Conservation (phyloP, 1,140 invertebrate genomes). For the Pachypsylla venusta region DNA sequence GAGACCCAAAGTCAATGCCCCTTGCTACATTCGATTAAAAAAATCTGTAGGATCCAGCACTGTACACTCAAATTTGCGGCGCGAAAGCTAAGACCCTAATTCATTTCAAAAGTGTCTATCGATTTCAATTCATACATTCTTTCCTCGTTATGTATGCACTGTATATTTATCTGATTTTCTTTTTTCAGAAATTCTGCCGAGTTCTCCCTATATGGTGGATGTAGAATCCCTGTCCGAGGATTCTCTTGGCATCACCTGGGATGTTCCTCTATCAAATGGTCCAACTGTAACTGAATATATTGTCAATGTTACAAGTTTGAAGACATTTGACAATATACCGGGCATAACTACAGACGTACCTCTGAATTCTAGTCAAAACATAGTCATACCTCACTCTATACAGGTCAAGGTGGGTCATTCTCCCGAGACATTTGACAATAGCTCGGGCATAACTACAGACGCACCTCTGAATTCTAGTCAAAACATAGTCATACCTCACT, state of each 20-base stretch:
- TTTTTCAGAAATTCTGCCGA: slow-evolving; percentile 48
- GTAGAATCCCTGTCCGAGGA: slow-evolving; percentile 52
- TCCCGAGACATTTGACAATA: slow-evolving; percentile 46
- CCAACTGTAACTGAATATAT: slow-evolving; percentile 48
- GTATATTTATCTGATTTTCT: not conserved
- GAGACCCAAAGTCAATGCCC: too few species aligned
- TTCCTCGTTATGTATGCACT: too few species aligned
- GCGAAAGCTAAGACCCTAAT: too few species aligned
- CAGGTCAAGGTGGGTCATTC: slow-evolving; percentile 26
- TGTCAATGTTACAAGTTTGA: slow-evolving; percentile 52
- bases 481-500: slow-evolving; percentile 23
- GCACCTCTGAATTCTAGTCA: slow-evolving; percentile 21
- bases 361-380: slow-evolving; percentile 21
- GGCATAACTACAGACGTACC: slow-evolving; percentile 8
- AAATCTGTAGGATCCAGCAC: too few species aligned
- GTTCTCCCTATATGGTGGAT: slow-evolving; percentile 47
- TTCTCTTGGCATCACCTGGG: slow-evolving; percentile 52
- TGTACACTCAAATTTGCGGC: too few species aligned
- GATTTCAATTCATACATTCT: too few species aligned
- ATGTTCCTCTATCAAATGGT: slow-evolving; percentile 40
- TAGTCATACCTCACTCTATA: slow-evolving; percentile 25
- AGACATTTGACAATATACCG: slow-evolving; percentile 40
- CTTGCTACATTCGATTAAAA: too few species aligned
- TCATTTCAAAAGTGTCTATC: too few species aligned
- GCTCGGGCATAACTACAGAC: slow-evolving; percentile 11